These are phyloP conservation scores for Eristalinus aeneus DNA, from an alignment of 2,888 invertebrate species.

Conservation along the genomic window DNA sequence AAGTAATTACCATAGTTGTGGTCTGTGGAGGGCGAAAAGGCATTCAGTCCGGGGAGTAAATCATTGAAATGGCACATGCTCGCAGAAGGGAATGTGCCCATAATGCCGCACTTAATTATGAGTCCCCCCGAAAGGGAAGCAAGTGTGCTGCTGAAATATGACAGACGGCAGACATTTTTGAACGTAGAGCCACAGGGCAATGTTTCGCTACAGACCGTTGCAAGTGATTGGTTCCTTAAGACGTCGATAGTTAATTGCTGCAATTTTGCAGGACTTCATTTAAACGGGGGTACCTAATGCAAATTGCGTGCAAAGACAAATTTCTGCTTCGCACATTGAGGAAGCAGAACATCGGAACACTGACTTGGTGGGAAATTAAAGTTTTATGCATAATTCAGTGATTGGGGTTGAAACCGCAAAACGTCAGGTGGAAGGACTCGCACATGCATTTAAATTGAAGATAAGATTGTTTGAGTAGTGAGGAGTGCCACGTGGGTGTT, in stretches of 20 bases:
- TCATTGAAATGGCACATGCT: constrained; percentile 44
- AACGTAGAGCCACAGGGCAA: neutral
- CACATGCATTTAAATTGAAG: neutral
- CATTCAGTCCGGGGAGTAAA: constrained; percentile 33
- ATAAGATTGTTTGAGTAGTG: neutral
- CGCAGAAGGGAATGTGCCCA: constrained; percentile 45
- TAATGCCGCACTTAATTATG: constrained; percentile 42
- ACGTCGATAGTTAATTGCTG: neutral
- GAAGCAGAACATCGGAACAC: neutral
- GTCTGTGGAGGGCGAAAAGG: neutral
- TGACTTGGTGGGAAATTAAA: neutral
- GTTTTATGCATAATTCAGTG: neutral
- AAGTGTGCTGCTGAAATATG: neutral
- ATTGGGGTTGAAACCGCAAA: neutral
- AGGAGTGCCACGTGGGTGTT: neutral
- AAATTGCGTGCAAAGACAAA: constrained; percentile 15
- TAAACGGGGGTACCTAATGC: constrained; percentile 13
- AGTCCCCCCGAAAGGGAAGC: neutral
- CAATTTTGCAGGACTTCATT: neutral
- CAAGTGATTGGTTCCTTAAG: neutral
- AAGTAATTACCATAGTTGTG: constrained; percentile 18
- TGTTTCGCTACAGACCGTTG: neutral
- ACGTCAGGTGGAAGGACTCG: neutral
- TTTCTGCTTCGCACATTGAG: neutral
- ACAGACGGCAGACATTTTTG: neutral